Conservation (phyloP, 2,113 vertebrate genomes). For the Phyllopteryx taeniolatus region DNA sequence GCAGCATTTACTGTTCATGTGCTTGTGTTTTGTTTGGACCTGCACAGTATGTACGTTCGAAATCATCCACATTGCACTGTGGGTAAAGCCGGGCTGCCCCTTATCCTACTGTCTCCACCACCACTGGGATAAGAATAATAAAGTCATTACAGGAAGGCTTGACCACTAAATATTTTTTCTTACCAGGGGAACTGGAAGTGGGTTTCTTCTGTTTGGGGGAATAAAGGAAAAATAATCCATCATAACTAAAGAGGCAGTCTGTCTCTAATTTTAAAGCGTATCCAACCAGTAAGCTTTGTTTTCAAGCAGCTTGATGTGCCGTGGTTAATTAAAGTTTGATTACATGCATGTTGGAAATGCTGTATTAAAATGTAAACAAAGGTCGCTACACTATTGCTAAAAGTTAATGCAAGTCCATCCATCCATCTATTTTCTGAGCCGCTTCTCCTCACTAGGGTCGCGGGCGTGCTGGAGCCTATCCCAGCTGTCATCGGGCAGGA, state of each 20-base stretch:
- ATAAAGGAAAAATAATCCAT: constrained; percentile 20
- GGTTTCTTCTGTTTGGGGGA: constrained; percentile 39
- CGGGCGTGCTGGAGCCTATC: too few species aligned
- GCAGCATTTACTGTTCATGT: constrained; percentile 6
- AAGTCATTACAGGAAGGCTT: constrained; percentile 66
- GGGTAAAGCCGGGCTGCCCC: constrained; percentile 28
- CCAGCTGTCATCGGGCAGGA: too few species aligned
- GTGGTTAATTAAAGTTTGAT: constrained; percentile 3
- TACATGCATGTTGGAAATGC: not conserved
- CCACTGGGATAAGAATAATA: constrained; percentile 59
- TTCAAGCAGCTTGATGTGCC: constrained; percentile 23
- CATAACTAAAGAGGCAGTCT: constrained; percentile 32
- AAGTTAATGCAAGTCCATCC: not conserved
- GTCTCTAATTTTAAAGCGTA: constrained; percentile 61
- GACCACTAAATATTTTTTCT: constrained; percentile 53
- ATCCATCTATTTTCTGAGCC: too few species aligned
- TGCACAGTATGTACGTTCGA: not conserved
- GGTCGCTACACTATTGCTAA: not conserved
- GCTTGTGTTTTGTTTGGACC: not conserved
- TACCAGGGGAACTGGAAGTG: constrained; percentile 37
- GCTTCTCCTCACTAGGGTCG: too few species aligned
- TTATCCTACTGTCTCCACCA: constrained; percentile 40
- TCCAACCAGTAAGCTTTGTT: constrained; percentile 5
- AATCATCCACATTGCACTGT: constrained; percentile 6
- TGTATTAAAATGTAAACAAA: too few species aligned